Evolutionary conservation across 2,888 invertebrate species (phyloP).

Genomic region (Strigamia transsilvanica): DNA sequence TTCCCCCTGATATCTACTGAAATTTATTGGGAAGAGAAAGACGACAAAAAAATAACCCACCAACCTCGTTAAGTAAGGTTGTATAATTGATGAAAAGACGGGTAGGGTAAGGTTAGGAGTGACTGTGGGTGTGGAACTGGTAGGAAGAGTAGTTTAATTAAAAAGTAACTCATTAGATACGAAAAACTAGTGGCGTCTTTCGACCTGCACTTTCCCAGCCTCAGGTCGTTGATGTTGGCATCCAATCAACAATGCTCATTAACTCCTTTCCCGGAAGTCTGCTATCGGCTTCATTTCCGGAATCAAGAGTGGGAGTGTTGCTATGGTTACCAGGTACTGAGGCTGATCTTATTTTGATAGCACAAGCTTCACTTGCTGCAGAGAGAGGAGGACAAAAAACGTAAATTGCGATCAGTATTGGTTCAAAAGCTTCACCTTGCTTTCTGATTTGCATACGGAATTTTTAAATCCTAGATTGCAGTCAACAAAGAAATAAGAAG

Average conservation of each 20-base stretch:
- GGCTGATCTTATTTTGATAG: conserved; percentile 18
- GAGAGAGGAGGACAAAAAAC: neutral
- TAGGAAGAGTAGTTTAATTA: conserved; percentile 20
- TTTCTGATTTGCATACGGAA: conserved; percentile 5
- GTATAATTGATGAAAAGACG: neutral
- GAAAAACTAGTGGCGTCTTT: conserved; percentile 7
- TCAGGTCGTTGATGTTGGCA: conserved; percentile 24
- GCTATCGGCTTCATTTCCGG: conserved; percentile 30
- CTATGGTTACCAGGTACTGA: conserved; percentile 11
- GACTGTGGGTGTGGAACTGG: neutral
- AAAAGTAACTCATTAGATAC: conserved; percentile 26
- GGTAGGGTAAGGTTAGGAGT: neutral
- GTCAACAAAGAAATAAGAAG: neutral
- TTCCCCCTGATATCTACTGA: neutral
- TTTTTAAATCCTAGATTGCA: neutral
- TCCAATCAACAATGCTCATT: conserved; percentile 30
- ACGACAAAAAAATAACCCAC: neutral
- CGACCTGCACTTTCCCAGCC: conserved; percentile 30
- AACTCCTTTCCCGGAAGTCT: conserved; percentile 30
- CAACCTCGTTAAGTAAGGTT: neutral
- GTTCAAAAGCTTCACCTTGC: conserved; percentile 7
- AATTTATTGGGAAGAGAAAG: neutral
- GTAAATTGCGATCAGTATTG: conserved; percentile 25
- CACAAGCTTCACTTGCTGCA: neutral
- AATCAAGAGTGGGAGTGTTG: neutral